Conservation (phyloP, 2,113 vertebrate species). For the Mixornis gularis region DNA sequence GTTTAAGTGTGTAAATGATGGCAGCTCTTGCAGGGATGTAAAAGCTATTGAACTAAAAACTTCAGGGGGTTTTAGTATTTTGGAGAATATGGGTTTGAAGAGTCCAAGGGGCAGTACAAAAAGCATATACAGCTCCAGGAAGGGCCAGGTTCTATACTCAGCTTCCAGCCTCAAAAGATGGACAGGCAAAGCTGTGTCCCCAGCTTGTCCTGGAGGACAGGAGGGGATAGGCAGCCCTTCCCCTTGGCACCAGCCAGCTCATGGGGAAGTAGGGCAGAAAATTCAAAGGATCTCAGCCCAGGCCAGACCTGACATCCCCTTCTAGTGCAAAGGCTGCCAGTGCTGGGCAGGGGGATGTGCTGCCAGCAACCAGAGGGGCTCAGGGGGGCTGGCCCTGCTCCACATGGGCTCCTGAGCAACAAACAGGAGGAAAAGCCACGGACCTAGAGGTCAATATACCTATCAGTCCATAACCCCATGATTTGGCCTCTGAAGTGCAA, state of each 20-base stretch:
- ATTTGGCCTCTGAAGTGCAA: background rate
- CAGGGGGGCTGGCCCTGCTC: background rate
- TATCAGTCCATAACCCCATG: background rate
- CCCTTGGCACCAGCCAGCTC: accelerated
- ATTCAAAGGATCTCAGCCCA: background rate
- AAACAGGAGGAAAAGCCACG: background rate
- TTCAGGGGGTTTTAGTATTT: background rate
- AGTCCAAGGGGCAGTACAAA: background rate
- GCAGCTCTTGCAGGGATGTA: background rate
- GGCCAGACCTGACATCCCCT: background rate
- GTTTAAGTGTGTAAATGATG: background rate
- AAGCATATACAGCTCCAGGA: background rate
- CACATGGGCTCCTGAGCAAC: background rate
- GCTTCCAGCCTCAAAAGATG: background rate
- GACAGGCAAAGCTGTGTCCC: background rate
- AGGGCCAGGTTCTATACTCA: background rate
- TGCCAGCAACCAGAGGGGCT: background rate
- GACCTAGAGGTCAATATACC: no score
- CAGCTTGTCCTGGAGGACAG: background rate
- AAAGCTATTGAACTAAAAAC: background rate
- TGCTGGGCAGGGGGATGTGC: accelerated
- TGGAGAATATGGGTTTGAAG: background rate
- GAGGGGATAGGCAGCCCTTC: background rate
- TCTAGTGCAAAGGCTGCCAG: background rate
- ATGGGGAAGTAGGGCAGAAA: background rate